Evolutionary conservation across 2,888 invertebrate species (phyloP).

Genomic region (Torymus tubicola): DNA sequence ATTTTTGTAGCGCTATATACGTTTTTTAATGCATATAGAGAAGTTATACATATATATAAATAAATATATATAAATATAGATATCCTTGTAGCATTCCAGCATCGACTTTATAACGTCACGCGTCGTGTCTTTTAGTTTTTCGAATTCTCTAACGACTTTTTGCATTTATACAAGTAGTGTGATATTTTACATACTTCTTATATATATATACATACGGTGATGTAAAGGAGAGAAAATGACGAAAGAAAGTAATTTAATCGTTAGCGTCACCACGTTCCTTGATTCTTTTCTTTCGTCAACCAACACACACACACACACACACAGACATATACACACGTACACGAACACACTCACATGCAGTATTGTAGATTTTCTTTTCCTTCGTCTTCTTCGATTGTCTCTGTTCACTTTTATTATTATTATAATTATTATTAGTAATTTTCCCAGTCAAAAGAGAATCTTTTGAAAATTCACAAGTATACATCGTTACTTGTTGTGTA

Average conservation of each 20-base stretch:
- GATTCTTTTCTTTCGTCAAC: slow-evolving; percentile 34
- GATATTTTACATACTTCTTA: slow-evolving; percentile 35
- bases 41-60: slow-evolving; percentile 21
- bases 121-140: slow-evolving; percentile 3
- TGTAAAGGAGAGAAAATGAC: slow-evolving; percentile 8
- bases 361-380: slow-evolving; percentile 47
- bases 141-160: slow-evolving; percentile 39
- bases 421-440: not conserved
- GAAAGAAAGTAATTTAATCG: slow-evolving; percentile 22
- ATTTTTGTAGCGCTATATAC: slow-evolving; percentile 54
- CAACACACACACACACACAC: too few relatives aligned
- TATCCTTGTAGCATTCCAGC: slow-evolving; percentile 49
- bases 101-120: slow-evolving; percentile 34
- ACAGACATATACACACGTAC: too few relatives aligned
- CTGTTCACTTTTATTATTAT: not conserved
- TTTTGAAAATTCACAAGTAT: slow-evolving; percentile 57
- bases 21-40: slow-evolving; percentile 52
- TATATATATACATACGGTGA: too few relatives aligned
- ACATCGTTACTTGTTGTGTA: slow-evolving; percentile 63
- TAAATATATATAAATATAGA: too few relatives aligned
- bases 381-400: slow-evolving; percentile 11
- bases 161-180: slow-evolving; percentile 56
- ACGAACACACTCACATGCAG: slow-evolving; percentile 14
- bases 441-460: slow-evolving; percentile 21
- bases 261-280: slow-evolving; percentile 44